Conservation (phyloP, 2,113 vertebrate species). For the Pseudolaguvia tuberculata region DNA sequence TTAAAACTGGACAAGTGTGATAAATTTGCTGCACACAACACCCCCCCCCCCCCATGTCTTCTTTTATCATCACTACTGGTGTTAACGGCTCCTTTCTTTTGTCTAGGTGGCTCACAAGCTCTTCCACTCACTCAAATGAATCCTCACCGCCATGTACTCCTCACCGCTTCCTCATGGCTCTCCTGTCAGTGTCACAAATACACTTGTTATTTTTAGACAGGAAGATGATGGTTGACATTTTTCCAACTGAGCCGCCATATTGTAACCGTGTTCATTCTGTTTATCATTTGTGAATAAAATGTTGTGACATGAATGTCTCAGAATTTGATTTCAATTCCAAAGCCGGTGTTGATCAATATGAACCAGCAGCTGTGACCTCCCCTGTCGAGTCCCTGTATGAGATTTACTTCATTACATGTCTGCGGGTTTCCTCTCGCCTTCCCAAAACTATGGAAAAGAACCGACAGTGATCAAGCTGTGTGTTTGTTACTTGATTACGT, state of each 20-base stretch:
- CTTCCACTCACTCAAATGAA: conserved; percentile 72
- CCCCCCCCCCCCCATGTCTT: not conserved
- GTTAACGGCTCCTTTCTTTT: not conserved
- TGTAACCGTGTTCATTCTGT: conserved; percentile 35
- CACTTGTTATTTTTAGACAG: conserved; percentile 38
- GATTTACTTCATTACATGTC: no score
- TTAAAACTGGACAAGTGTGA: no score
- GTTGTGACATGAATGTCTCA: conserved; percentile 41
- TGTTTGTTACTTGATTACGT: no score
- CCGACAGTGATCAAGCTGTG: no score
- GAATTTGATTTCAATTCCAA: conserved; percentile 14
- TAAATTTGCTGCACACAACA: not conserved
- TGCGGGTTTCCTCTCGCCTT: no score
- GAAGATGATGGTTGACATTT: conserved; percentile 46
- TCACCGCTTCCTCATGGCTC: conserved; percentile 26
- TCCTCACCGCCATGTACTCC: not conserved
- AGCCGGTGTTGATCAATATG: not conserved
- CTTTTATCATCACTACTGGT: not conserved
- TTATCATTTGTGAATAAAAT: conserved; percentile 51
- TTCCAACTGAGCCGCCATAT: conserved; percentile 43
- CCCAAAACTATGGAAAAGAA: no score
- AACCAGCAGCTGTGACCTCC: not conserved
- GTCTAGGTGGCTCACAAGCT: conserved; percentile 70
- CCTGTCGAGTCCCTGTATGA: not conserved
- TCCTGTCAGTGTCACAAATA: conserved; percentile 38